Evolutionary conservation across 2,797 vertebrate species (phyloP).

Genomic region (Falco biarmicus): DNA sequence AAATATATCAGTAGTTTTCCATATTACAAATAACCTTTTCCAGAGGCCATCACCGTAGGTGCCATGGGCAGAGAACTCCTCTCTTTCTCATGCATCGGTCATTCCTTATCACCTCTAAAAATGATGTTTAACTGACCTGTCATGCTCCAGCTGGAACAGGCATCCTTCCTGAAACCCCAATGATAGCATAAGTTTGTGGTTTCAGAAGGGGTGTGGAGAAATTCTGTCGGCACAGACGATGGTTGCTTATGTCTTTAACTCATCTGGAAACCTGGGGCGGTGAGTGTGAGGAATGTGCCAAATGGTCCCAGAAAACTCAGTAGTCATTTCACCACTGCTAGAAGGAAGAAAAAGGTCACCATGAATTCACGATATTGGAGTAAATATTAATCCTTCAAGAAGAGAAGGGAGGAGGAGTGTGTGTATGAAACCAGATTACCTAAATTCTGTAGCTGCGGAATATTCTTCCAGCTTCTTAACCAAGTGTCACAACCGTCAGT

Average conservation of each 20-base stretch:
- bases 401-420: background rate
- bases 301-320: conserved; percentile 13
- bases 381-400: background rate
- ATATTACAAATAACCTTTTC: background rate
- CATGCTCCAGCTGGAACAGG: background rate
- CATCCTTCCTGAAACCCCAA: conserved; percentile 24
- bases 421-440: background rate
- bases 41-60: background rate
- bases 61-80: background rate
- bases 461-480: background rate
- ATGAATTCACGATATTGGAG: background rate
- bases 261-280: background rate
- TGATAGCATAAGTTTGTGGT: background rate
- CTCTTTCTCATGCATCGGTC: background rate
- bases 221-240: background rate
- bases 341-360: background rate
- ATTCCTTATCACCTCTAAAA: background rate
- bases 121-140: background rate
- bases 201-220: conserved; percentile 3
- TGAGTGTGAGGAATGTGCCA: background rate
- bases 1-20: background rate
- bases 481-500: background rate
- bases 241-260: conserved; percentile 2
- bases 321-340: background rate
- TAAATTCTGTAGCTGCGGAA: background rate